These are phyloP conservation scores for Poeciliopsis gracilis DNA, from an alignment of 2,797 vertebrate genomes.

Conservation along the genomic window DNA sequence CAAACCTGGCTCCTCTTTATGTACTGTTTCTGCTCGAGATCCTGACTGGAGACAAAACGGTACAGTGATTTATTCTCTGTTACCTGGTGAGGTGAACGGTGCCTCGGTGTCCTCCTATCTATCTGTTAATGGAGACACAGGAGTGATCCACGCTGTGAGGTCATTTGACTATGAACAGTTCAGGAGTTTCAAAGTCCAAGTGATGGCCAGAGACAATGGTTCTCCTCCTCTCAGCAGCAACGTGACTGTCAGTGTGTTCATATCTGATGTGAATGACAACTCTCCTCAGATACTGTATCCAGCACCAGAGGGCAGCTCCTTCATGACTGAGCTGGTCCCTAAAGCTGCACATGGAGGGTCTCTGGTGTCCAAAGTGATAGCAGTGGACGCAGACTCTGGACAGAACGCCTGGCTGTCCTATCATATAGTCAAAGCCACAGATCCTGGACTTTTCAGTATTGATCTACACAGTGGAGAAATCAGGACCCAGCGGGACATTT, in stretches of 20 bases:
- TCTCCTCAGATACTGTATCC: constrained; percentile 66
- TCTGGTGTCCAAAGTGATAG: constrained; percentile 57
- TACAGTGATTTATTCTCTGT: constrained; percentile 68
- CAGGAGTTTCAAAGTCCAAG: constrained; percentile 64
- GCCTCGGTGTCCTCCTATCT: constrained; percentile 70
- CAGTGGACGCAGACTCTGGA: constrained; percentile 85
- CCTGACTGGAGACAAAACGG: constrained; percentile 58
- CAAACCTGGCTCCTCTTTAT: constrained; percentile 61
- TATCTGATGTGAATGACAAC: constrained; percentile 78
- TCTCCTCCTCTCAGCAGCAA: constrained; percentile 69
- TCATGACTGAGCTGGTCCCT: constrained; percentile 62
- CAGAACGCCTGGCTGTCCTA: constrained; percentile 79
- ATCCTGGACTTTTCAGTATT: constrained; percentile 84
- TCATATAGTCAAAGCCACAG: constrained; percentile 62
- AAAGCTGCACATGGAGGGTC: constrained; percentile 72
- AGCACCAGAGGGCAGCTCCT: constrained; percentile 35
- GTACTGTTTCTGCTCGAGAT: constrained; percentile 62
- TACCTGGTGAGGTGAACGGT: constrained; percentile 53
- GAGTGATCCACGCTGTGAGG: constrained; percentile 77
- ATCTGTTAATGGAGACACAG: constrained; percentile 72
- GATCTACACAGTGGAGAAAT: constrained; percentile 70
- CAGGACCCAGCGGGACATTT: constrained; percentile 80
- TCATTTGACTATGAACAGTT: constrained; percentile 66
- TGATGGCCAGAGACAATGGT: constrained; percentile 80
- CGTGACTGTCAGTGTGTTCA: constrained; percentile 56